Evolutionary conservation across 2,113 vertebrate genomes (phyloP), one percentile per base, ranked within the genome.

Genomic region (Stomatorhinus ivindoensis): DNA sequence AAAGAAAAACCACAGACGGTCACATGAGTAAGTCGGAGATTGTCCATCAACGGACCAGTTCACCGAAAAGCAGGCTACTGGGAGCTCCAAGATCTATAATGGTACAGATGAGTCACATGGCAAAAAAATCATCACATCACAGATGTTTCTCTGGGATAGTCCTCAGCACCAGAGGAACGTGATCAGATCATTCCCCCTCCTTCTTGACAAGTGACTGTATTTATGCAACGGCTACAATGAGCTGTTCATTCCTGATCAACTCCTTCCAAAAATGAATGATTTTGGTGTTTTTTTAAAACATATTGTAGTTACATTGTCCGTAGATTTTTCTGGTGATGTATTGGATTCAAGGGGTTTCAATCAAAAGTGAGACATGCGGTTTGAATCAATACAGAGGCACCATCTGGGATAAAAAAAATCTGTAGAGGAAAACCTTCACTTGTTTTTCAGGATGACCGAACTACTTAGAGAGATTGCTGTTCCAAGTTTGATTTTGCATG

Each of bases 401-500:
- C 39, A 4, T 88, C 76, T 85, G 44, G 87, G 80, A 47, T 65
- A 39, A 61, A 61, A 58, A 35, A 61, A 35, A n/a, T 80, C 50
- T 83, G 46, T 21, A n/a, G 15, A 82, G 69, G 85, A 89, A 55
- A 88, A 85, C 15, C 8, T 42, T 65, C 58, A 50, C 87, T 44
- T 87, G 50, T 48, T 27, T 48, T 84, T 83, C 51, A 88, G 39
- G 17, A n/a, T 61, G 88, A 87, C 51, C 44, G 11, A 50, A 46
- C 82, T 31, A 76, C n/a, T 86, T 87, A 39, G 83, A 17, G 7
- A 44, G 61, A 31, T 11, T 44, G 51, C 55, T 53, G 87, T 89
- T 90, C 65, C 88, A 91, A 85, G 27, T 80, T 91, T 47, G 88
- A 47, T 87, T 89, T 24, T 92, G 51, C 88, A 87, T 82, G 88